Conservation (phyloP, 2,888 invertebrate genomes). For the Drosophila dives region DNA sequence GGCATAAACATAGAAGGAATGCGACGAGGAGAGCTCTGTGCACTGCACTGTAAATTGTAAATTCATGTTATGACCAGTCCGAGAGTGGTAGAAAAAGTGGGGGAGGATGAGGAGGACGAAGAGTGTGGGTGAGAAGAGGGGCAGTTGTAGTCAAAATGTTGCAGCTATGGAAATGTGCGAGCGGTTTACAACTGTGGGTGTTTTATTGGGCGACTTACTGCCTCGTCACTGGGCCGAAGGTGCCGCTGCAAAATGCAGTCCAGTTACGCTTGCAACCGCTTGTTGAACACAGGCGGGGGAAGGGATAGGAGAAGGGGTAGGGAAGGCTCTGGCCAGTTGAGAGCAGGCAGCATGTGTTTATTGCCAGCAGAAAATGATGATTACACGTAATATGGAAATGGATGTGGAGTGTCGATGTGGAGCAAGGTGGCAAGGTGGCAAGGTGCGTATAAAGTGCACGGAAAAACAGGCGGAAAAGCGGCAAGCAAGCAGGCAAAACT, state of each 20-base stretch:
- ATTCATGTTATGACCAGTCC: conserved; percentile 65
- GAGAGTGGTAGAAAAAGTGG: background rate
- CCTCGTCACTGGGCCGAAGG: conserved; percentile 26
- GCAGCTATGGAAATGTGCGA: conserved; percentile 51
- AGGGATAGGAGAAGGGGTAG: too few relatives aligned
- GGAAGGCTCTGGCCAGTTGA: conserved; percentile 26
- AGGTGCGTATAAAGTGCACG: conserved; percentile 55
- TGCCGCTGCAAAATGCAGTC: conserved; percentile 35
- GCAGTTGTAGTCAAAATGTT: background rate
- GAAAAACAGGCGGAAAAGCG: conserved; percentile 73
- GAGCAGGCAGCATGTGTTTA: conserved; percentile 74
- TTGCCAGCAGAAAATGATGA: conserved; percentile 78
- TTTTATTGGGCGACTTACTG: conserved; percentile 11
- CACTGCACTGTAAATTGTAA: conserved; percentile 75
- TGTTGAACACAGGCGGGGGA: background rate
- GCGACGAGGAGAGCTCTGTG: conserved; percentile 41
- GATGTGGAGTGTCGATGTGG: conserved; percentile 5
- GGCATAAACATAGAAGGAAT: conserved; percentile 40
- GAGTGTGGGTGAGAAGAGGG: background rate
- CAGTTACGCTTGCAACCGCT: conserved; percentile 14
- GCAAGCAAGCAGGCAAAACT: conserved; percentile 65
- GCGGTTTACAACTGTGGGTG: conserved; percentile 11
- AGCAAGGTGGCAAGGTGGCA: conserved; percentile 7
- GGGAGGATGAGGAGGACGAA: background rate
- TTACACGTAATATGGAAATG: conserved; percentile 74